Percentiles rank a stretch among this genome's conserved stretches.
phyloP scores from a whole-genome alignment of 2,113 vertebrate genomes.

The Arizona elegans region DNA sequence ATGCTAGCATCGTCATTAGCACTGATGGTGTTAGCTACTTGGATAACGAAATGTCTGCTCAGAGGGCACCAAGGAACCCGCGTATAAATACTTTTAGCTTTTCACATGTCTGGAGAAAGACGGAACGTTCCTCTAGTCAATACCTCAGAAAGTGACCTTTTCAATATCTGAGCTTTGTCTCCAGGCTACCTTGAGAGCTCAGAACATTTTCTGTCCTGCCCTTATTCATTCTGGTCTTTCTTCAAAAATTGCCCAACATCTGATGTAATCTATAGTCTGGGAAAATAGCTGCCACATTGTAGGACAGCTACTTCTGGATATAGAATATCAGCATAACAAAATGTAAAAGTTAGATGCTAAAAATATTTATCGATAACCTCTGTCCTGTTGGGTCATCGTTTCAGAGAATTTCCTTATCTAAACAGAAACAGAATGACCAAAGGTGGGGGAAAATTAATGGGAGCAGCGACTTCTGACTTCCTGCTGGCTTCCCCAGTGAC shows the following conservation, averaged over 20 bases:
- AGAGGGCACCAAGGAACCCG: neutral
- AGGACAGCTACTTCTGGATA: neutral
- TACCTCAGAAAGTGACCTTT: neutral
- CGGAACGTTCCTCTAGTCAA: neutral
- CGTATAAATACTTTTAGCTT: neutral
- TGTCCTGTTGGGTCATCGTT: too few relatives aligned
- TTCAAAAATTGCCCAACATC: neutral
- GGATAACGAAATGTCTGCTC: too few relatives aligned
- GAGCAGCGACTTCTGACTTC: too few relatives aligned
- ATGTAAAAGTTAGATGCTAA: neutral
- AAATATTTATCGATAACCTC: neutral
- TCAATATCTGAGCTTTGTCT: neutral
- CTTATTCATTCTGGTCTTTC: neutral
- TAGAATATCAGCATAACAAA: neutral
- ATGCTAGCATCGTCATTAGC: too few relatives aligned
- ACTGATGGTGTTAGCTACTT: too few relatives aligned
- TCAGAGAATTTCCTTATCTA: too few relatives aligned
- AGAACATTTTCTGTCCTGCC: neutral
- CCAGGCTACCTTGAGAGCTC: neutral
- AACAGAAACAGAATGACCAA: too few relatives aligned
- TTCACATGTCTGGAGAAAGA: neutral
- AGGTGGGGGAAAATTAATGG: too few relatives aligned
- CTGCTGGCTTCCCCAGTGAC: too few relatives aligned
- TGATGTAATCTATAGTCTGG: neutral
- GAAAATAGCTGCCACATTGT: neutral